Evolutionary conservation across 2,113 vertebrate genomes (phyloP), one percentile per base, ranked within the genome.

Genomic region (Saimiri boliviensis): DNA sequence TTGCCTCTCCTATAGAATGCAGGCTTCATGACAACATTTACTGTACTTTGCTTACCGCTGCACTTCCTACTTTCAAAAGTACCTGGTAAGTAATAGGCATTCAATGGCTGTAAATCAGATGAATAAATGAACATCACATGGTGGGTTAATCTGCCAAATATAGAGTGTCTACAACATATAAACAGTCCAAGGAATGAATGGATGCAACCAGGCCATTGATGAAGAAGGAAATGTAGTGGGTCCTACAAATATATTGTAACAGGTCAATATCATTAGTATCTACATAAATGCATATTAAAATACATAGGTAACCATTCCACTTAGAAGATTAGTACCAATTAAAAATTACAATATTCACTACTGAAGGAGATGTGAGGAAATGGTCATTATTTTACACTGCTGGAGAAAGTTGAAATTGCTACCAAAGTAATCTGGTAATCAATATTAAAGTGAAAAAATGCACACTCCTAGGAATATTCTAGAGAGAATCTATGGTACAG

Each of bases 401-500:
- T 86, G 68, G 56, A 71, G 42, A 83, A 97, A 89, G 21, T 70
- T 86, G 45, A 58, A 86, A 86, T 92, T 35, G 27, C 45, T 68
- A 32, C 56, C 76, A 25, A 91, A 83, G 20, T 71, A 60, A 94
- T 80, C 37, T 77, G 47, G 47, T 86, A 37, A 60, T 86, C 85
- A 90, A 84, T 94, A 63, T 88, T 80, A 94, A 89, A 85, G 84
- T 85, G 63, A 85, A 89, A 89, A 86, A 95, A 56, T 91, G 27
- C 7, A 54, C 13, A 84, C 56, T 85, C 9, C 4, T 49, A 83
- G 17, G 35, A 89, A 9, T 91, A 45, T 80, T 37, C 80, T 49
- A 81, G 79, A 85, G 40, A 20, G 17, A 89, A 82, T 54, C 21
- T 85, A 25, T 74, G 58, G 74, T 42, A 49, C 16, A 89, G 45